Evolutionary conservation across 2,113 vertebrate species (phyloP), one percentile per base, ranked within the genome.

Genomic region (Otus sunia): DNA sequence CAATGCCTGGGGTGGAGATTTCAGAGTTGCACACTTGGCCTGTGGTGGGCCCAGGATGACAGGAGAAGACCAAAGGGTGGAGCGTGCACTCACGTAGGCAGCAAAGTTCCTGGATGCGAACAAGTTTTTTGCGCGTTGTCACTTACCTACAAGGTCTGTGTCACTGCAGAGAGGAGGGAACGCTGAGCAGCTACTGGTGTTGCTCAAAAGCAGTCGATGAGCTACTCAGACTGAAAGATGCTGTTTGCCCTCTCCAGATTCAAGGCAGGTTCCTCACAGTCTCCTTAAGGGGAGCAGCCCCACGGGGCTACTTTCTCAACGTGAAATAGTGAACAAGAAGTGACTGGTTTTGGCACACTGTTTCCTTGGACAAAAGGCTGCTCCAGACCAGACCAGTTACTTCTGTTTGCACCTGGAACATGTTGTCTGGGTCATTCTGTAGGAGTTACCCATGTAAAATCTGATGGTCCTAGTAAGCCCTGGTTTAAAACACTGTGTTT

Each of bases 31-130:
- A 5, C 60, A 16, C 23, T 75, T 43, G 52, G 64, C 75, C 4
- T 2, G 32, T 62, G 88, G 86, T 95, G 95, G 88, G 72, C 63
- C 50, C 0, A 1, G 50, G 41, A 15, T 1, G 25, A 45, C 53
- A 74, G 69, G 60, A 94, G 77, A 37, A 78, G 71, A 64, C 37
- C 10, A 11, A 71, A 93, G 79, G 92, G 34, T 88, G 79, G 72
- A 69, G 91, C 63, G 53, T 3, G 6, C 16, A 3, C 55, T 89
- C 92, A 85, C 3, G 4, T 58, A 78, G 69, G 78, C 77, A 95
- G 72, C 63, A 77, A 14, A 91, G 64, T 56, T 86, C 62, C 60
- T 71, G 76, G 76, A 26, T 59, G 41, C 2, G 12, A 80, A 37
- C 1, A 2, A 69, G n/a, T 3, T 22, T 69, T 90, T 39, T 60